Conservation (phyloP, 1,140 invertebrate genomes). For the Calephelis virginiensis region DNA sequence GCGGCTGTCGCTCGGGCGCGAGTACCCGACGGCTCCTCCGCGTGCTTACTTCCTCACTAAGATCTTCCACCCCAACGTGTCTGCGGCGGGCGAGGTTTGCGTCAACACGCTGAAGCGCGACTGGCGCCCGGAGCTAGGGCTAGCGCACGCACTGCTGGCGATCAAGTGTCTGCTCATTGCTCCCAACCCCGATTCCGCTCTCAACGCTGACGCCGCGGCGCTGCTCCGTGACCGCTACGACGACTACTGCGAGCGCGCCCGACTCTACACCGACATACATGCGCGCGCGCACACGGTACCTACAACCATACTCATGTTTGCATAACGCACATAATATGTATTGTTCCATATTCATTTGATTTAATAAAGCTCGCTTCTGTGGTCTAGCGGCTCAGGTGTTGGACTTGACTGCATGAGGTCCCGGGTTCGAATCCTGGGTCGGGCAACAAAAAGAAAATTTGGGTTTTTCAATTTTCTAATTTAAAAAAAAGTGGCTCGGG, state of each 20-base stretch:
- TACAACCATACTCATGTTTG: background rate
- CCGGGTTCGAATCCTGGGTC: too few species aligned
- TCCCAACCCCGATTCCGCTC: constrained; percentile 67
- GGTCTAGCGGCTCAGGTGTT: too few species aligned
- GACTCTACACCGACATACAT: constrained; percentile 67
- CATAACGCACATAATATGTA: too few species aligned
- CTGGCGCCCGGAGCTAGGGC: constrained; percentile 97
- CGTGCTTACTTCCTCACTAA: constrained; percentile 97
- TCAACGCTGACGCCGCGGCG: constrained; percentile 64
- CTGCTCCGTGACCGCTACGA: constrained; percentile 61
- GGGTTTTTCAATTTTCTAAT: too few species aligned
- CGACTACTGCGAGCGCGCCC: constrained; percentile 65
- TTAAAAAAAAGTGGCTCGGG: too few species aligned
- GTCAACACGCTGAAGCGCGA: constrained; percentile 98
- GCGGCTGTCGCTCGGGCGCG: constrained; percentile 94
- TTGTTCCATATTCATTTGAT: too few species aligned
- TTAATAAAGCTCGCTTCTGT: too few species aligned
- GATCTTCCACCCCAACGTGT: constrained; percentile 98
- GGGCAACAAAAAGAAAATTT: too few species aligned
- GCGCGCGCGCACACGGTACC: constrained; percentile 36
- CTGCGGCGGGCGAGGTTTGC: constrained; percentile 94
- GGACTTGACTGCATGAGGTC: too few species aligned
- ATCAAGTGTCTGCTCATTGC: constrained; percentile 65
- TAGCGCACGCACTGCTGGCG: constrained; percentile 96
- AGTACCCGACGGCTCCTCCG: constrained; percentile 95